phyloP scores from a whole-genome alignment of 2,888 invertebrate species.

The Synergus japonicus region DNA sequence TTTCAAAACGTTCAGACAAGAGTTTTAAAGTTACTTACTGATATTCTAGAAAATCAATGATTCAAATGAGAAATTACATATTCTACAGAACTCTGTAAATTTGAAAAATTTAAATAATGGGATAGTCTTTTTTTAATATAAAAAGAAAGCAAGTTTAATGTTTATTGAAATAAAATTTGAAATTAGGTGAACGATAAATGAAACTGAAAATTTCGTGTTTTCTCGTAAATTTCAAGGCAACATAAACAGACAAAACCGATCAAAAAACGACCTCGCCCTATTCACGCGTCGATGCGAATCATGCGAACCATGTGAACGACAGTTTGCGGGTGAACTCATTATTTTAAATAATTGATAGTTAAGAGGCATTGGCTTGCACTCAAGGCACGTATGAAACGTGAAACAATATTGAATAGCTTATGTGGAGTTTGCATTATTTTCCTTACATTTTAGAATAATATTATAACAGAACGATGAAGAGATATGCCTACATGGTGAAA shows the following conservation, averaged over 20 bases:
- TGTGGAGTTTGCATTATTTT: background rate
- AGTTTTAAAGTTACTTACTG: background rate
- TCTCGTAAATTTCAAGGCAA: conserved; percentile 25
- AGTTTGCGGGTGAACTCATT: conserved; percentile 11
- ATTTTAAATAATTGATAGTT: background rate
- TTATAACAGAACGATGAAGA: conserved; percentile 21
- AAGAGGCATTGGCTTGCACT: background rate
- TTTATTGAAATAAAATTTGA: background rate
- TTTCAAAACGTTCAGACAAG: background rate
- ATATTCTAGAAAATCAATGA: background rate
- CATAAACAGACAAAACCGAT: background rate
- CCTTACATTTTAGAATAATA: background rate
- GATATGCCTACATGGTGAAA: background rate
- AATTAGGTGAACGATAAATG: background rate
- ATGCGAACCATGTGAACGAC: conserved; percentile 19
- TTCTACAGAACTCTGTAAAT: background rate
- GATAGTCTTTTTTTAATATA: background rate
- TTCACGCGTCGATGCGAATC: conserved; percentile 30
- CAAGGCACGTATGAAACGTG: background rate
- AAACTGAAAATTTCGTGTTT: background rate
- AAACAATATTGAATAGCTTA: background rate
- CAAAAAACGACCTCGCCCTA: conserved; percentile 30
- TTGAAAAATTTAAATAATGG: background rate
- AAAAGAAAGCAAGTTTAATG: background rate
- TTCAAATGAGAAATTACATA: background rate